Percentiles rank a stretch among this genome's conserved stretches.
These are phyloP conservation scores for Eospalax fontanierii DNA, from an alignment of 2,797 vertebrate species.

Conservation along the genomic window DNA sequence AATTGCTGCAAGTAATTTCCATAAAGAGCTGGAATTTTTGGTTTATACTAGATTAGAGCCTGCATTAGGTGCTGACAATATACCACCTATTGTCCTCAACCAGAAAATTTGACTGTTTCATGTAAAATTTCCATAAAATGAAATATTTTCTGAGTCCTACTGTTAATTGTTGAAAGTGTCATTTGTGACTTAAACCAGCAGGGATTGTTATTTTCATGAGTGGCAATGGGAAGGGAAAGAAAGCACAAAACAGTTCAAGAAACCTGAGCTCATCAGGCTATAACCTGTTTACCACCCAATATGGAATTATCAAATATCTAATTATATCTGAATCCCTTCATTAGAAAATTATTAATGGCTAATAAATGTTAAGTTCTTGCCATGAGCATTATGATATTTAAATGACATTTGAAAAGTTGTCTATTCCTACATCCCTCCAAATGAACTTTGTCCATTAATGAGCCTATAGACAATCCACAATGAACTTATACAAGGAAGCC, in stretches of 20 bases:
- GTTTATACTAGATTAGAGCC: slow-evolving; percentile 64
- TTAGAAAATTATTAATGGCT: slow-evolving; percentile 16
- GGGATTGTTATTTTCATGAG: slow-evolving; percentile 26
- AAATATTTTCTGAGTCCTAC: slow-evolving; percentile 57
- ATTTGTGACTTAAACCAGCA: slow-evolving; percentile 48
- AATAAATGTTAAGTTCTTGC: not conserved
- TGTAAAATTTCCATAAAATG: slow-evolving; percentile 70
- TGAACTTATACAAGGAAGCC: not conserved
- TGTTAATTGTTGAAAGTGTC: slow-evolving; percentile 57
- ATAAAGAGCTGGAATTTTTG: slow-evolving; percentile 72
- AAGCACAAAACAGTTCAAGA: not conserved
- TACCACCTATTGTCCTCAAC: slow-evolving; percentile 70
- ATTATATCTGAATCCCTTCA: slow-evolving; percentile 10
- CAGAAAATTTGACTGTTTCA: slow-evolving; percentile 70
- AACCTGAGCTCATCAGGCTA: not conserved
- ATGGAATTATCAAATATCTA: slow-evolving; percentile 17
- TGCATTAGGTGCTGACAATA: slow-evolving; percentile 65
- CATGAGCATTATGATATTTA: not conserved
- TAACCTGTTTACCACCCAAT: not conserved
- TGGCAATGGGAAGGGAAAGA: not conserved
- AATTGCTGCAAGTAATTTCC: slow-evolving; percentile 74
- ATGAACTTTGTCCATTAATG: slow-evolving; percentile 14
- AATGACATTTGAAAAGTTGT: not conserved
- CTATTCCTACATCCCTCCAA: not conserved
- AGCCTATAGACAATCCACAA: not conserved